These are phyloP conservation scores for Panulirus ornatus DNA, from an alignment of 1,140 invertebrate genomes.

Conservation along the genomic window DNA sequence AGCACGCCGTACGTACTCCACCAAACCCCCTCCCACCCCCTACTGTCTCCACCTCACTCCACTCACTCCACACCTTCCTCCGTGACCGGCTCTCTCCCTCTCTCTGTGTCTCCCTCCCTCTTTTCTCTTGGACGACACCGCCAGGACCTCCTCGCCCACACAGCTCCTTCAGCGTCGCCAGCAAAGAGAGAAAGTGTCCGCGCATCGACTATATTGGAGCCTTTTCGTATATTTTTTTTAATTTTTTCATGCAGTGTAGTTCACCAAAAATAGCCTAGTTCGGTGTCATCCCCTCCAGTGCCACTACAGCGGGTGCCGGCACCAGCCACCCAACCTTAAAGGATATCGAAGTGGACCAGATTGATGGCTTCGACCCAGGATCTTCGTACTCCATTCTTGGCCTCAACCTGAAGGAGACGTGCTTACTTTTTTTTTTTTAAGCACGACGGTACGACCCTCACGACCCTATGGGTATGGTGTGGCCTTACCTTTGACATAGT, in stretches of 20 bases:
- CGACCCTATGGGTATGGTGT: constrained; percentile 19
- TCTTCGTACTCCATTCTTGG: too few relatives aligned
- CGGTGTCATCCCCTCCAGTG: too few relatives aligned
- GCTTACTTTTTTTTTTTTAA: too few relatives aligned
- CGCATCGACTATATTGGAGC: neutral
- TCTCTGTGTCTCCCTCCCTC: neutral
- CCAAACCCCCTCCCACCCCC: neutral
- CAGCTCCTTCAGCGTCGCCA: neutral
- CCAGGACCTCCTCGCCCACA: neutral
- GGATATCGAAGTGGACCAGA: too few relatives aligned
- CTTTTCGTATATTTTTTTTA: too few relatives aligned
- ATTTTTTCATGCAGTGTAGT: neutral
- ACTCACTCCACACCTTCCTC: neutral
- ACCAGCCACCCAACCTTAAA: too few relatives aligned
- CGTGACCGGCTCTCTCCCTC: neutral
- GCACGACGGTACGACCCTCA: too few relatives aligned
- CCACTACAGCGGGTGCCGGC: too few relatives aligned
- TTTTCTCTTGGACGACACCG: neutral
- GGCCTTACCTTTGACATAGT: too few relatives aligned
- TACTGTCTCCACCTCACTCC: neutral
- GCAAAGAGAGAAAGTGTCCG: too few relatives aligned
- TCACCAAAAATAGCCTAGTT: too few relatives aligned
- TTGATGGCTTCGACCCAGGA: too few relatives aligned
- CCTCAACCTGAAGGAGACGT: neutral
- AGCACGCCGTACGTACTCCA: constrained; percentile 63